Percentiles rank a stretch among this genome's conserved stretches.
Evolutionary conservation across 2,888 invertebrate species (phyloP).

Genomic region (Dasysyrphus albostriatus): DNA sequence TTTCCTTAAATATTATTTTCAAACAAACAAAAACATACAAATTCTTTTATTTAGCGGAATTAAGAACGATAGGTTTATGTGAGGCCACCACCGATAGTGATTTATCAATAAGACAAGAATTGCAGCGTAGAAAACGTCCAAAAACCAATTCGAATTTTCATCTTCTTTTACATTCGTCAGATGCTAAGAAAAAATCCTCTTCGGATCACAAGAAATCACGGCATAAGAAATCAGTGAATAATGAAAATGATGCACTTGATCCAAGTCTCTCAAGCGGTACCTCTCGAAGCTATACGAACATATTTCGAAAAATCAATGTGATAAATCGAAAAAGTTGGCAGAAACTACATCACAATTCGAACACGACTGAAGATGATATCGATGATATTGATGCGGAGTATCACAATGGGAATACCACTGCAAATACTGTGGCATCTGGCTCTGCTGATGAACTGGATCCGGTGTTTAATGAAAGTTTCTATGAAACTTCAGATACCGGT

Average conservation of each 20-base stretch:
- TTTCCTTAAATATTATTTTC: constrained; percentile 71
- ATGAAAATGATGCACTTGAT: constrained; percentile 22
- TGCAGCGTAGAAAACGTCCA: constrained; percentile 60
- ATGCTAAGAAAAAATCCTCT: constrained; percentile 60
- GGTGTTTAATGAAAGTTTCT: constrained; percentile 80
- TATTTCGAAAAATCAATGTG: constrained; percentile 79
- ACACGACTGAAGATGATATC: constrained; percentile 79
- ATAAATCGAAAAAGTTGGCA: constrained; percentile 77
- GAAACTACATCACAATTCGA: constrained; percentile 78
- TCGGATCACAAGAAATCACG: constrained; percentile 68
- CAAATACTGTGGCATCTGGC: constrained; percentile 73
- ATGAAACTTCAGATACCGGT: constrained; percentile 83
- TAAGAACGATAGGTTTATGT: constrained; percentile 80
- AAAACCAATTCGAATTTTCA: constrained; percentile 49
- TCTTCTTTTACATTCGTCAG: constrained; percentile 56
- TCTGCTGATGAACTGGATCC: constrained; percentile 65
- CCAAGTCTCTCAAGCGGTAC: constrained; percentile 78
- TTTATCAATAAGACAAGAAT: constrained; percentile 77
- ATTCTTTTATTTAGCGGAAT: constrained; percentile 79
- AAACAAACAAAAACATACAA: constrained; percentile 50
- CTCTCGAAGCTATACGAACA: constrained; percentile 80
- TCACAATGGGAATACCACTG: constrained; percentile 79
- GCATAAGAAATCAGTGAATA: constrained; percentile 55
- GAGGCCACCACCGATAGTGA: constrained; percentile 77
- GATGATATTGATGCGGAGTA: constrained; percentile 80